Conservation (phyloP, 2,888 invertebrate species). For the Cacoxenus indagator region DNA sequence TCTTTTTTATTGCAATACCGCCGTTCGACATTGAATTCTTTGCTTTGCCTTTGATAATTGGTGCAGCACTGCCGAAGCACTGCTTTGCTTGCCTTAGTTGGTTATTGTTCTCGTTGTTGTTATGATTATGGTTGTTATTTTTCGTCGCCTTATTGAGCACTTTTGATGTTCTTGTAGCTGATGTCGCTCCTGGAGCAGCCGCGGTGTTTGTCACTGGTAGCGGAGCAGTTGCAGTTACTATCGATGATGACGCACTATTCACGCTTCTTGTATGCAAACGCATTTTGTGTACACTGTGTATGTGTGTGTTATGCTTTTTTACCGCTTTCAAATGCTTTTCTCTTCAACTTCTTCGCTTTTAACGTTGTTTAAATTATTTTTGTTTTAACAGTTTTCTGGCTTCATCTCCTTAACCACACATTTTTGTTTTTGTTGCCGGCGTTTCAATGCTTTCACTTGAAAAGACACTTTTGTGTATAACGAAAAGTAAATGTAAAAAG, state of each 20-base stretch:
- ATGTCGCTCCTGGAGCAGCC: too few species aligned
- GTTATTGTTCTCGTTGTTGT: conserved; percentile 30
- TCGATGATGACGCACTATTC: conserved; percentile 28
- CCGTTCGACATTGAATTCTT: conserved; percentile 27
- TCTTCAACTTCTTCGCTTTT: background rate
- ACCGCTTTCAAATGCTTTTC: background rate
- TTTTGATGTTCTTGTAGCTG: conserved; percentile 26
- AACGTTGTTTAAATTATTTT: background rate
- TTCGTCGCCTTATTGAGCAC: background rate
- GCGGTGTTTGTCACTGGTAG: background rate
- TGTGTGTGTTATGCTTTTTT: background rate
- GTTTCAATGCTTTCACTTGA: conserved; percentile 52
- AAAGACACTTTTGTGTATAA: conserved; percentile 37
- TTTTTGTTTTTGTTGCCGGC: conserved; percentile 22
- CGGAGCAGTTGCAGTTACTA: background rate
- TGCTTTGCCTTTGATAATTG: conserved; percentile 34
- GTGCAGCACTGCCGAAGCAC: conserved; percentile 11
- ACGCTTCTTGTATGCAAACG: conserved; percentile 40
- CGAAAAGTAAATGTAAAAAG: conserved; percentile 14
- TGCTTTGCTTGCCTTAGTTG: conserved; percentile 27
- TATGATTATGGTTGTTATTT: background rate
- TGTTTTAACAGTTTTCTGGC: background rate
- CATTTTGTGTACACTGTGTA: conserved; percentile 43
- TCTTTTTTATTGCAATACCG: background rate
- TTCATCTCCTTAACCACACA: background rate